Base-by-base conservation (phyloP, 2,888 invertebrate species). In the Cephalotes varians region DNA sequence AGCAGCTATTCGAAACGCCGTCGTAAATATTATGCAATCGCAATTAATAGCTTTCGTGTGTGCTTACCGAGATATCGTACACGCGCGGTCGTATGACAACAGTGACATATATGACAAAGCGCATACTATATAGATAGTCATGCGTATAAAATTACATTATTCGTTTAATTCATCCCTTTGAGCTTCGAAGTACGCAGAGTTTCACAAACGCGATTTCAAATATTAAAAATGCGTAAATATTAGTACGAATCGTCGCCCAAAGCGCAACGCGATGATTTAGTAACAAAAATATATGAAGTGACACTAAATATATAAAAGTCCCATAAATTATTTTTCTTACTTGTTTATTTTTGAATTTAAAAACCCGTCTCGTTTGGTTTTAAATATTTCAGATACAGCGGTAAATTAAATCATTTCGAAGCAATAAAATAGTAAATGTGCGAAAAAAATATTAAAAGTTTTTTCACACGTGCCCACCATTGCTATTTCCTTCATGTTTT, bases 1-100 rank as follows among this genome's bases (percentile, higher is more conserved):
- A 58, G 44, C 21, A 25, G 21, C 56, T 69, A 44, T 79, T 79
- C 44, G 56, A 71, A 44, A 51, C 44, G 34, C 25, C 69, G 12
- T 77, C 18, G 44, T 79, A 79, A 77, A 79, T 79, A 79, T 79
- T 79, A 79, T 79, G 71, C 72, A 79, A 79, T 79, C 77, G 77
- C 71, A 79, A 79, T 79, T 79, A 79, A 79, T 79, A 56, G 12
- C 77, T 71, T n/a, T 56, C 31, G 34, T 21, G 54, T 56, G 18
- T 71, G n/a, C 51, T 44, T 37, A 71, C 56, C 18, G 18, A 79
- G 77, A 79, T 79, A 79, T 79, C 71, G 21, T 51, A 65, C 37
- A 65, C 7, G 54, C 44, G 12, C 12, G 31, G n/a, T 79, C 25
- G 49, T 65, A 40, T 54, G 31, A 71, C 77, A 69, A 54, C n/a